Percentiles rank a stretch among this genome's conserved stretches.
These are phyloP conservation scores for Odontophorus gujanensis DNA, from an alignment of 2,113 vertebrate species.

Conservation along the genomic window DNA sequence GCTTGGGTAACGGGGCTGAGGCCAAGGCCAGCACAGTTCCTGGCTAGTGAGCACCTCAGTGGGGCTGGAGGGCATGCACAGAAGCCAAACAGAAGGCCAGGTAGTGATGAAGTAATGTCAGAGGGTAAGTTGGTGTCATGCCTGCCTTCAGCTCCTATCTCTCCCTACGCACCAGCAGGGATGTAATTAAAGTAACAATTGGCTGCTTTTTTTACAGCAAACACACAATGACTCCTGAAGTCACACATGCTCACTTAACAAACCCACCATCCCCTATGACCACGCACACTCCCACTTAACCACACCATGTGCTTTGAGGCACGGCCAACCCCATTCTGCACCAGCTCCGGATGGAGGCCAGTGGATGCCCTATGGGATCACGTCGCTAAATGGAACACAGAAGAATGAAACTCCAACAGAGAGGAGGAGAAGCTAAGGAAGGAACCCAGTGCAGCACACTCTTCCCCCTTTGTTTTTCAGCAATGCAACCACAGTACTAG, in stretches of 20 bases:
- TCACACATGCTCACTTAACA: background rate
- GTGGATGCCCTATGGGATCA: no score
- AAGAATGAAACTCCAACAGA: background rate
- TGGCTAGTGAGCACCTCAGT: background rate
- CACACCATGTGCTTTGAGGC: background rate
- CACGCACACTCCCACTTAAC: background rate
- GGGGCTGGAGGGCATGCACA: background rate
- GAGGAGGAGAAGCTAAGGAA: background rate
- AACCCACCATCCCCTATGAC: background rate
- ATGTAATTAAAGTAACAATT: background rate
- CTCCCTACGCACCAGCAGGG: background rate
- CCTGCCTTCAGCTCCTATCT: background rate
- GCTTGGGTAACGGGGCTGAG: background rate
- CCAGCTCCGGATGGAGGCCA: background rate
- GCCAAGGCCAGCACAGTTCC: background rate
- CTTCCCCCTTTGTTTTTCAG: conserved; percentile 40
- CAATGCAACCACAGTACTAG: background rate
- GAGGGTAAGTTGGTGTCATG: background rate
- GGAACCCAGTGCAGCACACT: background rate
- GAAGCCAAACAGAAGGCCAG: background rate
- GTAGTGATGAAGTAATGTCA: background rate
- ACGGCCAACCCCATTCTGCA: background rate
- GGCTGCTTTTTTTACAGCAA: conserved; percentile 13
- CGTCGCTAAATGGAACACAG: background rate
- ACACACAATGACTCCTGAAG: background rate